phyloP scores from a whole-genome alignment of 2,888 invertebrate species.

The Idaea dimidiata region DNA sequence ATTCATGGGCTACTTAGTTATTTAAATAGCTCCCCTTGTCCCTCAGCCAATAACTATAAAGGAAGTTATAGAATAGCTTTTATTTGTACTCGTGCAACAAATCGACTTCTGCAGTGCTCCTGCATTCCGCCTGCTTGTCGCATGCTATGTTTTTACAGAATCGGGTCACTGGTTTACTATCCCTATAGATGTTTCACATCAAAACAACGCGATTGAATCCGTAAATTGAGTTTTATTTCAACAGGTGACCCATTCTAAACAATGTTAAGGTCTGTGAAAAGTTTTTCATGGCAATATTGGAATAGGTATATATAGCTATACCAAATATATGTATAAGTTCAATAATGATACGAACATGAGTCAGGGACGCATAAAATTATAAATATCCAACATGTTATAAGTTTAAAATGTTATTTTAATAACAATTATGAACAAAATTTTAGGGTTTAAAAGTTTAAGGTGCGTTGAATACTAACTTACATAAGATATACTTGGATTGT shows the following conservation, averaged over 20 bases:
- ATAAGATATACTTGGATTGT: neutral
- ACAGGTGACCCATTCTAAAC: neutral
- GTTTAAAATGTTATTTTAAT: conserved; percentile 54
- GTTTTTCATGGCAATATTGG: neutral
- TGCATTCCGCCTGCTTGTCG: too few relatives aligned
- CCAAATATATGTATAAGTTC: neutral
- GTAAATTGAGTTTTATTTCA: too few relatives aligned
- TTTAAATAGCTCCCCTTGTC: too few relatives aligned
- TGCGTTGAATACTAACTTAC: neutral
- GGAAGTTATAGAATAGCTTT: too few relatives aligned
- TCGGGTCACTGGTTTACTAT: too few relatives aligned
- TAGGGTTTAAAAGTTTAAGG: conserved; percentile 31
- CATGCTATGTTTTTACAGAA: too few relatives aligned
- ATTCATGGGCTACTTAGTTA: too few relatives aligned
- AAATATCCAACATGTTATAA: conserved; percentile 53
- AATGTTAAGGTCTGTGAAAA: neutral
- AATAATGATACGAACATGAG: neutral
- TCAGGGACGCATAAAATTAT: conserved; percentile 44
- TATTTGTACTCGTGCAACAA: too few relatives aligned
- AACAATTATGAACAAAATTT: conserved; percentile 46
- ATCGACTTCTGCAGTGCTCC: too few relatives aligned
- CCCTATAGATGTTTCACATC: too few relatives aligned
- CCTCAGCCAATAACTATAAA: too few relatives aligned
- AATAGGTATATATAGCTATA: neutral
- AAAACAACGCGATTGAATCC: too few relatives aligned